Percentiles rank a stretch among this genome's conserved stretches.
These are phyloP conservation scores for Timema podura DNA, from an alignment of 2,888 invertebrate genomes.

Conservation along the genomic window DNA sequence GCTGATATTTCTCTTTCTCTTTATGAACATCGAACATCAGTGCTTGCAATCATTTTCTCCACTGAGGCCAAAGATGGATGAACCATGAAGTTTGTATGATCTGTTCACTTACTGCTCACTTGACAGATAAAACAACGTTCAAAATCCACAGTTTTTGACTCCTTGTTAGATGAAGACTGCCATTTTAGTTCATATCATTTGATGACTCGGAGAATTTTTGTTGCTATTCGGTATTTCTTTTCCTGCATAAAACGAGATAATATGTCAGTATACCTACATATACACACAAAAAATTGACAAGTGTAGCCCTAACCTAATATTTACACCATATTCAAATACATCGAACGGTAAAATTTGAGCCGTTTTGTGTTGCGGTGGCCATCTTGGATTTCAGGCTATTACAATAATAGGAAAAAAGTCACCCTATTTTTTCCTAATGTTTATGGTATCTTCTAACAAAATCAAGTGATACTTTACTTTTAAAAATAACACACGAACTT, in stretches of 20 bases:
- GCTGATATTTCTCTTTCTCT: neutral
- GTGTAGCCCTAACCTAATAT: neutral
- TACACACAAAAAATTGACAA: neutral
- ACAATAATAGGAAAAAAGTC: no score
- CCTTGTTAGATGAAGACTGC: neutral
- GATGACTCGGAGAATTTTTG: neutral
- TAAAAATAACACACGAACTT: no score
- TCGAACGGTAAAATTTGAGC: neutral
- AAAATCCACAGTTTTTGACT: neutral
- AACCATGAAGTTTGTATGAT: neutral
- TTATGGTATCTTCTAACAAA: no score
- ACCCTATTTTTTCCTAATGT: no score
- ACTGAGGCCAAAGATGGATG: neutral
- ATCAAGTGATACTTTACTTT: no score
- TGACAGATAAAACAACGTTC: neutral
- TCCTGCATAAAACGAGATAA: neutral
- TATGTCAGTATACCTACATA: neutral
- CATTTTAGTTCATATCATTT: neutral
- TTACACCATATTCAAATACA: no score
- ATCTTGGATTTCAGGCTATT: no score
- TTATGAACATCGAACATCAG: constrained; percentile 1
- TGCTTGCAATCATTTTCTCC: constrained; percentile 8
- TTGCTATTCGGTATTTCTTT: no score
- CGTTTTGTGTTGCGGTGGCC: neutral
- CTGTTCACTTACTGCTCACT: neutral